These are phyloP conservation scores for Watsonalla cultraria DNA, from an alignment of 2,888 invertebrate genomes.

Conservation along the genomic window DNA sequence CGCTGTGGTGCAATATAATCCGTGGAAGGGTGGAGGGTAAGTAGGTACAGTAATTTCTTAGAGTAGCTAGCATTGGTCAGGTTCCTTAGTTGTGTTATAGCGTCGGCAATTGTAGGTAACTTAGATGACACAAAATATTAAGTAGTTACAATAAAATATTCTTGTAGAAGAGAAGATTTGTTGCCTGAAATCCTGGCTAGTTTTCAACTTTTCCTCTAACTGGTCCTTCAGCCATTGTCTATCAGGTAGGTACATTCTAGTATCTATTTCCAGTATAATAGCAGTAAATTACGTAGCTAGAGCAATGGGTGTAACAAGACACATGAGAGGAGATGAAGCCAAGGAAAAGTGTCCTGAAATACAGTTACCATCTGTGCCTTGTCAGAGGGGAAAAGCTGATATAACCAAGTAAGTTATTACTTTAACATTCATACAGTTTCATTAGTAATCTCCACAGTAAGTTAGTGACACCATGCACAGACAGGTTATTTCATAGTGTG, in stretches of 20 bases:
- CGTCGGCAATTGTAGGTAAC: too few species aligned
- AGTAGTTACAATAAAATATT: too few species aligned
- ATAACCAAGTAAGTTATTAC: constrained; percentile 84
- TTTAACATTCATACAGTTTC: not conserved
- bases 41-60: constrained; percentile 17
- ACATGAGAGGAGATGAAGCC: constrained; percentile 95
- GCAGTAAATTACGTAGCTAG: constrained; percentile 98
- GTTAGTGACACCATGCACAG: too few species aligned
- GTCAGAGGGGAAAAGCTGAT: constrained; percentile 94
- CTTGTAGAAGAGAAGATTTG: too few species aligned
- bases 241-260: not conserved
- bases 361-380: constrained; percentile 89
- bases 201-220: not conserved
- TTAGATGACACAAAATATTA: too few species aligned
- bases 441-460: too few species aligned
- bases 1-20: constrained; percentile 97
- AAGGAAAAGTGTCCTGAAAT: constrained; percentile 93
- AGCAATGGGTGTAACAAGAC: constrained; percentile 91
- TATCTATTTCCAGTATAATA: constrained; percentile 84
- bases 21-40: constrained; percentile 96
- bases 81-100: too few species aligned
- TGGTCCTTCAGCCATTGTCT: not conserved
- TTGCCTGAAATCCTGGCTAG: not conserved
- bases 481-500: too few species aligned
- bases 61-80: too few species aligned